Conservation (phyloP, 2,888 invertebrate genomes). For the Tanypteryx hageni region DNA sequence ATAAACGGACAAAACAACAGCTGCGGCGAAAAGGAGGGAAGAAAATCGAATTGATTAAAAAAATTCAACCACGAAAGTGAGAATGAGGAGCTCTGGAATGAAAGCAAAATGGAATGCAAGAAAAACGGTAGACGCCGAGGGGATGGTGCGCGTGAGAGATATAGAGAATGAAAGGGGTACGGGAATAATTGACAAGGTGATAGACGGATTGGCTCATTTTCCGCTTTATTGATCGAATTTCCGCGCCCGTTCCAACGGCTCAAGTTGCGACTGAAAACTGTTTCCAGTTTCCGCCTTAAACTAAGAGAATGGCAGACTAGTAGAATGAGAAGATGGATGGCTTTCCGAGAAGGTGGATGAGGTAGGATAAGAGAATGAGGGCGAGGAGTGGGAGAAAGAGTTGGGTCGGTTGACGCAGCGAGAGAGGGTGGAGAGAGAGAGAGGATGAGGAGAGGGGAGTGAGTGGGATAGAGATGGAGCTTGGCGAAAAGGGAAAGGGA, state of each 20-base stretch:
- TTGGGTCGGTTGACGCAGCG: no score
- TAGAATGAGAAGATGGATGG: slow-evolving; percentile 13
- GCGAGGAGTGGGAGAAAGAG: no score
- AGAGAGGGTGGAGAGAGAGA: no score
- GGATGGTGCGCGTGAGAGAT: not conserved
- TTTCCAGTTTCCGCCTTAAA: slow-evolving; percentile 3
- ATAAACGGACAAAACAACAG: not conserved
- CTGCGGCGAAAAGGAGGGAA: not conserved
- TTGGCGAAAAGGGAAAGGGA: not conserved
- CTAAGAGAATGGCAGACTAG: not conserved
- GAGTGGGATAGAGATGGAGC: no score
- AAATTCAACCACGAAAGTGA: not conserved
- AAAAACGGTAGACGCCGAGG: not conserved
- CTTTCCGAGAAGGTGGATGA: not conserved
- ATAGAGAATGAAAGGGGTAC: not conserved
- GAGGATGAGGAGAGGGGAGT: no score
- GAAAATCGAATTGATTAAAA: not conserved
- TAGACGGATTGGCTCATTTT: slow-evolving; percentile 1
- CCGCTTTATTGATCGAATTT: not conserved
- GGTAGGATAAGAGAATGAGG: not conserved
- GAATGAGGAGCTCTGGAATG: not conserved
- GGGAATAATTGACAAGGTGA: not conserved
- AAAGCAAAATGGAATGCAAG: not conserved
- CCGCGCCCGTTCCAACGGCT: not conserved
- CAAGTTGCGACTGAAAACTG: slow-evolving; percentile 13